Conservation (phyloP, 2,888 invertebrate species). For the Cephus pulcher region DNA sequence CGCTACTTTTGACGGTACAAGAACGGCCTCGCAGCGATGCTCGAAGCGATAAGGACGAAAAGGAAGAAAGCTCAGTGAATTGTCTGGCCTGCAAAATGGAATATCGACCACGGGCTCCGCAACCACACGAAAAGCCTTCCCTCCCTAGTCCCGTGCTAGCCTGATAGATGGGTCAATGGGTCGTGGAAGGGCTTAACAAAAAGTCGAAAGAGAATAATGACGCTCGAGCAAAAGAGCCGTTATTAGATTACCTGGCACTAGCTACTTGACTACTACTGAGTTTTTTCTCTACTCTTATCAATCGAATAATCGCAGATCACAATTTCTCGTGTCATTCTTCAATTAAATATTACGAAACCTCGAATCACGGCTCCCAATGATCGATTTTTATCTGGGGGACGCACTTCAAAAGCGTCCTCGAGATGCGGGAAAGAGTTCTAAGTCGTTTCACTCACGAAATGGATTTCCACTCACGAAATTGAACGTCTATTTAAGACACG, state of each 20-base stretch:
- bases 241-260: neutral
- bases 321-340: neutral
- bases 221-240: neutral
- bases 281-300: neutral
- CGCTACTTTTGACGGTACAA: neutral
- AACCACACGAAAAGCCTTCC: slow-evolving; percentile 1
- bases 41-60: neutral
- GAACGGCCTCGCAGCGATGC: neutral
- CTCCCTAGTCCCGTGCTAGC: neutral
- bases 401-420: neutral
- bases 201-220: slow-evolving; percentile 10
- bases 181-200: slow-evolving; percentile 14
- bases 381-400: neutral
- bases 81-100: slow-evolving; percentile 18
- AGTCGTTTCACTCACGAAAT: neutral
- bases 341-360: neutral
- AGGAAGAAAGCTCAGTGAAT: slow-evolving; percentile 7
- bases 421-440: neutral
- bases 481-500: neutral
- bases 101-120: slow-evolving; percentile 11
- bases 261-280: neutral
- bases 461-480: neutral
- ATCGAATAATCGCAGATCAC: neutral
- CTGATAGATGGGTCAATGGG: slow-evolving; percentile 18
- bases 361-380: neutral